Conservation (phyloP, 2,113 vertebrate species). For the Coracopsis vasa region DNA sequence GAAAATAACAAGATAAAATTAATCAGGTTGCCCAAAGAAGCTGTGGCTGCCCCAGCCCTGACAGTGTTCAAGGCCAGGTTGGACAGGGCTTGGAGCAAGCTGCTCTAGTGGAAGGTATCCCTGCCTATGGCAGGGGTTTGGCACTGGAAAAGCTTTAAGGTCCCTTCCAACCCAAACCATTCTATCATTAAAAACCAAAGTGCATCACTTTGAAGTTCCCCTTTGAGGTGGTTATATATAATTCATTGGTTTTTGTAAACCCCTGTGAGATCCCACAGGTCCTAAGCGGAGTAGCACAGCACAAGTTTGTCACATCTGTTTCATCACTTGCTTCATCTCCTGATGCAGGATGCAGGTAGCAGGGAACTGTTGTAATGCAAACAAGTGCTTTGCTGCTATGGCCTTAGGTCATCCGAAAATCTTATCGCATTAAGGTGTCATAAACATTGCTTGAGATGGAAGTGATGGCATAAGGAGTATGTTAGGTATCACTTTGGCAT, state of each 20-base stretch:
- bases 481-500: neutral
- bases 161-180: neutral
- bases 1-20: neutral
- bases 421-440: neutral
- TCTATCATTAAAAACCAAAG: neutral
- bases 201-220: neutral
- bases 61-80: neutral
- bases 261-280: neutral
- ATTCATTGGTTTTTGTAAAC: neutral
- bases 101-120: neutral
- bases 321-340: neutral
- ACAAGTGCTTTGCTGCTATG: neutral
- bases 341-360: neutral
- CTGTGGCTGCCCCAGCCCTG: neutral
- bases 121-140: neutral
- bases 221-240: neutral
- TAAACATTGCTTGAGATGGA: neutral
- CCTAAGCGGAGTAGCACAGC: neutral
- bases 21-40: neutral
- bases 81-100: neutral
- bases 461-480: neutral
- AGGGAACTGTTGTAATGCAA: neutral
- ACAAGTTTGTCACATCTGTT: neutral
- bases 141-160: neutral
- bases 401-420: neutral